Percentiles rank a stretch among this genome's conserved stretches.
These are phyloP conservation scores for Orestias chungarensis DNA, from an alignment of 2,797 vertebrate genomes.

Conservation along the genomic window DNA sequence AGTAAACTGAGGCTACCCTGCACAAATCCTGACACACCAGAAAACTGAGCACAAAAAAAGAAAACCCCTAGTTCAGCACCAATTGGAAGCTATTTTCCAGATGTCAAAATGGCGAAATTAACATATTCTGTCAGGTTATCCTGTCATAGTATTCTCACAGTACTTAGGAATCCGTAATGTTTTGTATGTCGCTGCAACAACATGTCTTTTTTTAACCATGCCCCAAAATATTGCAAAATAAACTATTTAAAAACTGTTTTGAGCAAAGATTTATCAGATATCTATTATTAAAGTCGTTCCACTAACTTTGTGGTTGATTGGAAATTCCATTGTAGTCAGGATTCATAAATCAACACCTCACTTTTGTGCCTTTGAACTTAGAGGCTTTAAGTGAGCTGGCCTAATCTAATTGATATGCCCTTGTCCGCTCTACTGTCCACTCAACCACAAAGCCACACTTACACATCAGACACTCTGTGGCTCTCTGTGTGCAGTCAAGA, in stretches of 20 bases:
- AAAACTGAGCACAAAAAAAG: too few species aligned
- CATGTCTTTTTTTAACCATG: background rate
- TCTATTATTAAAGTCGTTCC: too few species aligned
- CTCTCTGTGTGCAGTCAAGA: background rate
- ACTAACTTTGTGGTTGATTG: background rate
- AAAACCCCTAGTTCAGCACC: too few species aligned
- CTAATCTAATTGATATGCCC: background rate
- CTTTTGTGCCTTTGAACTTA: background rate
- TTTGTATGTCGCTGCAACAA: background rate
- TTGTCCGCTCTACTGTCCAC: background rate
- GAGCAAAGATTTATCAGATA: background rate
- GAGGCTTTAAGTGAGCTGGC: background rate
- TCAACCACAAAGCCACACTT: background rate
- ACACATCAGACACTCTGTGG: background rate
- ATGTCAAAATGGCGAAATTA: background rate
- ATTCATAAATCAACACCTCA: background rate
- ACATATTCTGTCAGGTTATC: background rate
- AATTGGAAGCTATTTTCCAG: too few species aligned
- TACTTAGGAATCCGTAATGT: too few species aligned
- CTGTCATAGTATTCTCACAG: background rate
- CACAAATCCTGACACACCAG: too few species aligned
- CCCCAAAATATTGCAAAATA: background rate
- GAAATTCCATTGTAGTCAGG: background rate
- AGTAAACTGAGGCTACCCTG: too few species aligned
- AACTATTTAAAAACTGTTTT: background rate